Percentiles rank a stretch among this genome's conserved stretches.
Conservation (phyloP, 1,140 invertebrate genomes). For the Trachelipus rathkii region DNA sequence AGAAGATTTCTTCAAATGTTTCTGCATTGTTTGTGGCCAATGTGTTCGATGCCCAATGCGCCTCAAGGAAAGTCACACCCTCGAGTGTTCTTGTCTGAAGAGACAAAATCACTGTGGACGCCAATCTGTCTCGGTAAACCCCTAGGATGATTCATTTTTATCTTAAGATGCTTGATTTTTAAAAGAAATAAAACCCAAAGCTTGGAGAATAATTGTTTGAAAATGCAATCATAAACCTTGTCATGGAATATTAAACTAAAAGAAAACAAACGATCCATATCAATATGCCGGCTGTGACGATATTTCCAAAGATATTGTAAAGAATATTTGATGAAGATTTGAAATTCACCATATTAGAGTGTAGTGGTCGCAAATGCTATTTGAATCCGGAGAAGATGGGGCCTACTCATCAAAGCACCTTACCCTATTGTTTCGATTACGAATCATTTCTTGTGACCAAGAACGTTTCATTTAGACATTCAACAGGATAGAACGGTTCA, state of each 20-base stretch:
- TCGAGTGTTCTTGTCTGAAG: constrained; percentile 36
- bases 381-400: constrained; percentile 25
- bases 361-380: constrained; percentile 36
- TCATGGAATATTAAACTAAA: constrained; percentile 26
- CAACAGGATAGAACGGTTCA: constrained; percentile 64
- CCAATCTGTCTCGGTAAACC: constrained; percentile 21
- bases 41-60: constrained; percentile 63
- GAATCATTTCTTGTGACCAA: constrained; percentile 71
- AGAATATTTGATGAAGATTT: constrained; percentile 16
- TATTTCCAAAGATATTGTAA: constrained; percentile 28
- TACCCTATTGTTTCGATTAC: constrained; percentile 68
- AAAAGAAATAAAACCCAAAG: constrained; percentile 24
- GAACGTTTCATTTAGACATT: constrained; percentile 77
- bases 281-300: constrained; percentile 26
- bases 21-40: constrained; percentile 66
- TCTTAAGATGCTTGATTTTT: constrained; percentile 37
- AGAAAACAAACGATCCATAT: not conserved
- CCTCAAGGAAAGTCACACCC: constrained; percentile 43
- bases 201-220: constrained; percentile 30
- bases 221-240: too few relatives aligned
- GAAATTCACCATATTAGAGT: constrained; percentile 27
- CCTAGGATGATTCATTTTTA: constrained; percentile 40
- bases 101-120: constrained; percentile 30
- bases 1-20: constrained; percentile 36
- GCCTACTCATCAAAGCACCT: constrained; percentile 49